Evolutionary conservation across 1,140 invertebrate genomes (phyloP).

Genomic region (Sitophilus oryzae): DNA sequence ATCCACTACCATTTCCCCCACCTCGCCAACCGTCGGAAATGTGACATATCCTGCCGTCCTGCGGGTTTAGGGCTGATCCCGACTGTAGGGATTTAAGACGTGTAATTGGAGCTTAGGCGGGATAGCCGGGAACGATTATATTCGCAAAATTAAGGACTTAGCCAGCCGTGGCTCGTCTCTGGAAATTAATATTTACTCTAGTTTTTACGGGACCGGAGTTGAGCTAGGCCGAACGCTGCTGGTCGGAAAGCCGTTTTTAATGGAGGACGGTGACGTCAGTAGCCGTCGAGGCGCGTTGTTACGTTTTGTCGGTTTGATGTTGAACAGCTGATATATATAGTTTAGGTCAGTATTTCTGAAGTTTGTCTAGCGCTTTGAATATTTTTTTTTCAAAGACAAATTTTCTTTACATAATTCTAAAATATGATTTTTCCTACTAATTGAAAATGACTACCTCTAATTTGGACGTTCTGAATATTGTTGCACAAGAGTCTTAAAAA

Average conservation of each 20-base stretch:
- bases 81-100: conserved; percentile 26
- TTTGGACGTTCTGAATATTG: no score
- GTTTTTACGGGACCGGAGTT: conserved; percentile 16
- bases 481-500: no score
- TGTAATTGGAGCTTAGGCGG: conserved; percentile 29
- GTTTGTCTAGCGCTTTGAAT: no score
- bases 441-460: no score
- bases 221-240: neutral
- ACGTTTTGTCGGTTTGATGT: no score
- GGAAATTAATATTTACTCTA: conserved; percentile 30
- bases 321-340: no score
- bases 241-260: neutral
- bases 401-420: no score
- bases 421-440: no score
- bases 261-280: neutral
- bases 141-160: conserved; percentile 28
- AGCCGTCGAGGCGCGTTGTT: no score
- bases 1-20: conserved; percentile 3
- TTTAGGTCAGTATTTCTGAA: no score
- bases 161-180: neutral
- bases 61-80: conserved; percentile 21
- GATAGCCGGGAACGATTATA: conserved; percentile 29
- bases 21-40: no score
- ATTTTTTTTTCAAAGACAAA: no score
- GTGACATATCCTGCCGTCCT: conserved; percentile 17